Evolutionary conservation across 2,888 invertebrate species (phyloP).

Genomic region (Melanotus villosus): DNA sequence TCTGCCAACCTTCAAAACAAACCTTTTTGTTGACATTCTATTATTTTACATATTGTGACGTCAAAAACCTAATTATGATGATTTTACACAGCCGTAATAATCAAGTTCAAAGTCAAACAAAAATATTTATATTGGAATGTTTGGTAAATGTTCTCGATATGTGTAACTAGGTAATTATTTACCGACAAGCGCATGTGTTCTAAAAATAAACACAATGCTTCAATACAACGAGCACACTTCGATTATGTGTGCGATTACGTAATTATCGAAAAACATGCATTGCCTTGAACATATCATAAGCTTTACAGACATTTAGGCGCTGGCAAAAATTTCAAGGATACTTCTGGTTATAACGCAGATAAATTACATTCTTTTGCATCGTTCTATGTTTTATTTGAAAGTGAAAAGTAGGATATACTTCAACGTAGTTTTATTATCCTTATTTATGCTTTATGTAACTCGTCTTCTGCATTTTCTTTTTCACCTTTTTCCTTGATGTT

Average conservation of each 20-base stretch:
- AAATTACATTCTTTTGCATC: constrained; percentile 11
- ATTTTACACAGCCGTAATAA: no score
- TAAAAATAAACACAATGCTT: not conserved
- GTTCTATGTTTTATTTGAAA: not conserved
- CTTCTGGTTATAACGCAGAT: not conserved
- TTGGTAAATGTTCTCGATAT: no score
- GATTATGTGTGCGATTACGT: constrained; percentile 6
- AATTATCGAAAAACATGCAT: not conserved
- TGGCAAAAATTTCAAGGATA: constrained; percentile 8
- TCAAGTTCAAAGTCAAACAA: no score
- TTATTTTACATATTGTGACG: no score
- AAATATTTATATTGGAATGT: no score
- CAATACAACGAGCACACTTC: not conserved
- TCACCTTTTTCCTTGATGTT: no score
- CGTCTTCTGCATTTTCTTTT: no score
- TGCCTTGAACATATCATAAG: not conserved
- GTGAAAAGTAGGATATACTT: not conserved
- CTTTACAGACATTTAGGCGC: constrained; percentile 15
- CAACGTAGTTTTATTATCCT: not conserved
- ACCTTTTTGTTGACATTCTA: not conserved
- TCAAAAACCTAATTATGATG: no score
- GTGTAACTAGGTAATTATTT: no score
- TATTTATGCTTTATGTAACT: no score
- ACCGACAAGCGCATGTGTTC: not conserved
- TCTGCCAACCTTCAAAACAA: not conserved